These are phyloP conservation scores for Isaurus tuberculatus DNA, from an alignment of 92 coral and sea anemone species.

Conservation along the genomic window DNA sequence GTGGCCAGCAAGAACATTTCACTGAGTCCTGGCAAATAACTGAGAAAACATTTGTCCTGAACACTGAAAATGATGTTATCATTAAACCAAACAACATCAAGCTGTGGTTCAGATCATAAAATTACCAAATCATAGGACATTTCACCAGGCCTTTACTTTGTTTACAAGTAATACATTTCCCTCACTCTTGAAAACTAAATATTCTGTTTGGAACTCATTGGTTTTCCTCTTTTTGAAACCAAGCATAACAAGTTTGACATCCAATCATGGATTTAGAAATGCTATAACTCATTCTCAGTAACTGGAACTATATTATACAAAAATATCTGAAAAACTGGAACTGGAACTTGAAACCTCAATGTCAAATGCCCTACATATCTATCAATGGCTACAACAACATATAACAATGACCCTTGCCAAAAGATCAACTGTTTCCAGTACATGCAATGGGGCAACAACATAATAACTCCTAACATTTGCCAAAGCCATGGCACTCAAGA, in stretches of 20 bases:
- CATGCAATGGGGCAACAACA: slow-evolving; percentile 9
- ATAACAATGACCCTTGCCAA: slow-evolving; percentile 20
- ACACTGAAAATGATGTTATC: slow-evolving; percentile 22
- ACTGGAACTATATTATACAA: slow-evolving; percentile 16
- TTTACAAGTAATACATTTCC: slow-evolving; percentile 10
- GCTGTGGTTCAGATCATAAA: slow-evolving; percentile 12
- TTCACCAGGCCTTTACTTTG: slow-evolving; percentile 18
- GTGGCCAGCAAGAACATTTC: slow-evolving; percentile 17
- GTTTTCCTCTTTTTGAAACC: slow-evolving; percentile 25
- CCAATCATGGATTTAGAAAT: slow-evolving; percentile 7
- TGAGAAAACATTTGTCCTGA: slow-evolving; percentile 15
- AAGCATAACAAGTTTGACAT: neutral
- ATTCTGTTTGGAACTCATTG: slow-evolving; percentile 9
- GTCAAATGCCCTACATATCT: slow-evolving; percentile 20
- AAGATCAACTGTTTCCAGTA: slow-evolving; percentile 21
- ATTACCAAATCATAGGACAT: neutral
- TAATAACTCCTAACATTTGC: slow-evolving; percentile 39
- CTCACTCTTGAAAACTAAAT: slow-evolving; percentile 7
- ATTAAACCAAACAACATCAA: slow-evolving; percentile 22
- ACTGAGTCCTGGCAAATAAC: neutral
- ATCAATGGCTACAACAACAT: slow-evolving; percentile 4
- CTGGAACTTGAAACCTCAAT: slow-evolving; percentile 16
- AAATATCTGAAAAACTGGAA: slow-evolving; percentile 12
- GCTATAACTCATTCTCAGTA: slow-evolving; percentile 9
- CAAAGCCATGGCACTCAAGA: slow-evolving; percentile 62